Conservation (phyloP, 1,140 invertebrate genomes). For the Periplaneta americana region DNA sequence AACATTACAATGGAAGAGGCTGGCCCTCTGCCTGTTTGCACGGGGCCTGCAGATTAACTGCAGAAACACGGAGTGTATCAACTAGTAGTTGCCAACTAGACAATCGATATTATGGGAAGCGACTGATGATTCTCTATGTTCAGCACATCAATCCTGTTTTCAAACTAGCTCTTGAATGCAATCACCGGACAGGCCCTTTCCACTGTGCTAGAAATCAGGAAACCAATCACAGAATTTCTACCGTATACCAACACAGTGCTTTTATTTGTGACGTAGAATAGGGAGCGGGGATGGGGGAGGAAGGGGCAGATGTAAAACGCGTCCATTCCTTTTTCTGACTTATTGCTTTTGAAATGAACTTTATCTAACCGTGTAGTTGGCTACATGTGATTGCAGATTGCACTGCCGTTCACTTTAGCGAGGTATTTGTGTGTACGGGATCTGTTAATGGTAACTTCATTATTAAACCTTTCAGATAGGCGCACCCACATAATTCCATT, state of each 20-base stretch:
- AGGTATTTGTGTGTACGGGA: background rate
- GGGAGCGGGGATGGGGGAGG: no score
- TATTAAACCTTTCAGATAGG: no score
- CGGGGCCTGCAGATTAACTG: background rate
- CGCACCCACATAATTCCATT: no score
- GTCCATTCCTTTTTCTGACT: background rate
- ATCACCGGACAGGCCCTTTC: background rate
- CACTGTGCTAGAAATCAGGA: background rate
- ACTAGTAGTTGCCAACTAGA: background rate
- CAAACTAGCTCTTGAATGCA: background rate
- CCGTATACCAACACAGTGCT: background rate
- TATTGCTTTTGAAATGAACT: background rate
- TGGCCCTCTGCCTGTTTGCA: background rate
- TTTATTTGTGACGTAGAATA: background rate
- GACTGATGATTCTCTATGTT: background rate
- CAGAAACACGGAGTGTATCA: background rate
- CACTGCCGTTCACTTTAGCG: background rate
- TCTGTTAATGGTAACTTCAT: no score
- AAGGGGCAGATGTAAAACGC: background rate
- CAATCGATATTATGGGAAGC: background rate
- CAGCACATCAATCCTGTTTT: no score
- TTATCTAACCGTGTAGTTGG: background rate
- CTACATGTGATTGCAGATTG: background rate
- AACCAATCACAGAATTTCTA: background rate
- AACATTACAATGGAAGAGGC: no score